Evolutionary conservation across 1,140 invertebrate genomes (phyloP).

Genomic region (Lepidurus packardi): DNA sequence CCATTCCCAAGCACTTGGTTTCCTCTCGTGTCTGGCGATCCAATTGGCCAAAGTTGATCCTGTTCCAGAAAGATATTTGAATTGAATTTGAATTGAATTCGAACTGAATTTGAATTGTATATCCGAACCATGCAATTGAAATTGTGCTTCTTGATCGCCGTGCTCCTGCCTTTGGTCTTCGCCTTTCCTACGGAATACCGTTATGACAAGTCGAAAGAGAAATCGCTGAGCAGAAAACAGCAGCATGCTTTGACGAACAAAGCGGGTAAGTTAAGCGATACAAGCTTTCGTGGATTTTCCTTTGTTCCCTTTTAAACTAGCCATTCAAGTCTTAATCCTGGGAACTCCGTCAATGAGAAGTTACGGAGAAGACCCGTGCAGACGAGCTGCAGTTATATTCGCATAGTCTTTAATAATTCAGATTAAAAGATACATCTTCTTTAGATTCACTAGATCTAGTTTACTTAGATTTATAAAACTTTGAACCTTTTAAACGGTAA

Average conservation of each 20-base stretch:
- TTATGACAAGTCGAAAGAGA: constrained; percentile 1
- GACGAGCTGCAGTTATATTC: too few relatives aligned
- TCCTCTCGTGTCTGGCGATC: too few relatives aligned
- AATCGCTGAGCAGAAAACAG: constrained; percentile 4
- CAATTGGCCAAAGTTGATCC: too few relatives aligned
- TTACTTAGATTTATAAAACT: too few relatives aligned
- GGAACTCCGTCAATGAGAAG: neutral
- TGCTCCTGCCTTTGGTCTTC: constrained; percentile 13
- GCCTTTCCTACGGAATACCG: constrained; percentile 10
- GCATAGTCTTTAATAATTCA: too few relatives aligned
- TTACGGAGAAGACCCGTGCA: neutral
- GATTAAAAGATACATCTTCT: too few relatives aligned
- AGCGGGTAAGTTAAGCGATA: constrained; percentile 1
- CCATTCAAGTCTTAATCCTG: neutral
- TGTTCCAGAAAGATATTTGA: too few relatives aligned
- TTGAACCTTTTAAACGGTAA: too few relatives aligned
- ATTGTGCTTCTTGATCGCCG: neutral
- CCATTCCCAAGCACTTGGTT: too few relatives aligned
- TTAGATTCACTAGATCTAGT: too few relatives aligned
- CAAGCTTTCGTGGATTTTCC: neutral
- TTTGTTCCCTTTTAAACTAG: neutral
- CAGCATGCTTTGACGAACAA: neutral
- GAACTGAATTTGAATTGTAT: too few relatives aligned
- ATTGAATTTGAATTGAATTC: too few relatives aligned
- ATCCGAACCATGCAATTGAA: neutral